Conservation (phyloP, 2,113 vertebrate species). For the Oryzias celebensis region DNA sequence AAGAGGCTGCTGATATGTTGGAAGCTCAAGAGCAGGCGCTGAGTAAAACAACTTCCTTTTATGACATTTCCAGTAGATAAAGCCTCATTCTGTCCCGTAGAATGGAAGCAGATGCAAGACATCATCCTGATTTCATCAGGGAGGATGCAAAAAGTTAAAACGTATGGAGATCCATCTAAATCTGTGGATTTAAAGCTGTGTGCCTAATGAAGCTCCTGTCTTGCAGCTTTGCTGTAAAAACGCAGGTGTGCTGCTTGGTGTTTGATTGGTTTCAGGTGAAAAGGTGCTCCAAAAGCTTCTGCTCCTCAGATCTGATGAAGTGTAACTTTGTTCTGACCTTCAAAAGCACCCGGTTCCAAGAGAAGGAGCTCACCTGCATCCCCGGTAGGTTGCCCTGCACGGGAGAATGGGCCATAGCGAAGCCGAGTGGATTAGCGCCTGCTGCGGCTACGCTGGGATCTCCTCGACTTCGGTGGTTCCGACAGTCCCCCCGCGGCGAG, state of each 20-base stretch:
- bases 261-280: too few relatives aligned
- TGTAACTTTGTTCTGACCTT: constrained; percentile 20
- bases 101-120: neutral
- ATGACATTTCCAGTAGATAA: constrained; percentile 30
- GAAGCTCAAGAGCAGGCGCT: constrained; percentile 40
- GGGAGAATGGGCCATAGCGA: constrained; percentile 90
- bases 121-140: neutral
- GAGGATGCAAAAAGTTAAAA: neutral
- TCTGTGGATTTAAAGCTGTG: too few relatives aligned
- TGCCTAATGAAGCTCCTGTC: too few relatives aligned
- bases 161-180: too few relatives aligned
- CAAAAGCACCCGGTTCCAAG: neutral
- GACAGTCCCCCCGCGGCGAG: constrained; percentile 25
- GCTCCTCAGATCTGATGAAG: neutral
- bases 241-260: too few relatives aligned
- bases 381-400: constrained; percentile 90
- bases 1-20: constrained; percentile 38
- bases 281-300: too few relatives aligned
- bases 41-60: constrained; percentile 56
- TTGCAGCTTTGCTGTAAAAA: too few relatives aligned
- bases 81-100: constrained; percentile 27
- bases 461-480: constrained; percentile 31
- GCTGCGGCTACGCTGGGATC: constrained; percentile 10
- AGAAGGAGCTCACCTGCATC: constrained; percentile 85
- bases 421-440: constrained; percentile 20